Evolutionary conservation across 2,113 vertebrate genomes (phyloP).

Genomic region (Dendrocopos noguchii): DNA sequence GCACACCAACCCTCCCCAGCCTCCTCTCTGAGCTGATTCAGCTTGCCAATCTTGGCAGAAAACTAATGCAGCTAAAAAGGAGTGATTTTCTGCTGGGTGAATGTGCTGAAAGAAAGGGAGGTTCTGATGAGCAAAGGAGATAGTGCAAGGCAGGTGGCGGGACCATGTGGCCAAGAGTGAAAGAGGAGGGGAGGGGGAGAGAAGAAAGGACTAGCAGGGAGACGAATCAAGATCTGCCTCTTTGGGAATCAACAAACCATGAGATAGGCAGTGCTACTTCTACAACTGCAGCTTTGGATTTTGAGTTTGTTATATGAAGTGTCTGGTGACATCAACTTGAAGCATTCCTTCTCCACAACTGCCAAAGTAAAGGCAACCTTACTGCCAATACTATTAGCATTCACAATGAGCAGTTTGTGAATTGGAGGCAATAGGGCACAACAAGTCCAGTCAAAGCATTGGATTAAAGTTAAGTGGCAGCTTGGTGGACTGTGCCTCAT

Average conservation of each 20-base stretch:
- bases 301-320: not conserved
- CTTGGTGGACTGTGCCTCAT: not conserved
- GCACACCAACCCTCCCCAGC: not conserved
- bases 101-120: conserved; percentile 31
- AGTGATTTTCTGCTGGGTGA: conserved; percentile 26
- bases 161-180: not conserved
- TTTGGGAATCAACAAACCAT: not conserved
- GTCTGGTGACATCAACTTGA: not conserved
- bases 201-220: not conserved
- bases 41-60: conserved; percentile 14
- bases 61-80: not conserved
- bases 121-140: not conserved
- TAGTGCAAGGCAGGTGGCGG: not conserved
- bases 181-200: not conserved
- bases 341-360: not conserved
- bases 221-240: not conserved
- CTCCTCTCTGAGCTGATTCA: conserved; percentile 17
- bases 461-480: not conserved
- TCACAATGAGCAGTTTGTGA: not conserved
- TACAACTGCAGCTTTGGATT: not conserved
- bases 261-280: not conserved
- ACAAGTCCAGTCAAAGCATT: not conserved
- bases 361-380: not conserved
- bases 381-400: not conserved
- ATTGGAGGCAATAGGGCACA: not conserved